Base-by-base conservation (phyloP, 2,113 vertebrate genomes). In the Brachypodius melanocephalos region DNA sequence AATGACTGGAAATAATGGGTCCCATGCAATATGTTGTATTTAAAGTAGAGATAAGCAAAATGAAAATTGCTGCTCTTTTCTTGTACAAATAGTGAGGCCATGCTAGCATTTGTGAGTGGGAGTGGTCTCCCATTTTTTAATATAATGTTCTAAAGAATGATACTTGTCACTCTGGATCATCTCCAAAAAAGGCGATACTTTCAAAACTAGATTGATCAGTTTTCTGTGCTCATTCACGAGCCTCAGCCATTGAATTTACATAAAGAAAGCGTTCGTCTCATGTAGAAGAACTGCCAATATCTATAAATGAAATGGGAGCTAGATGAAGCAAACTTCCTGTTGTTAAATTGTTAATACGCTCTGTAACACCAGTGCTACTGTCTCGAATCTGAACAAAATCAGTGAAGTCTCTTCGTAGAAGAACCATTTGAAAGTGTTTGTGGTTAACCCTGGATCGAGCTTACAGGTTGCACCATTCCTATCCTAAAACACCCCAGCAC, bases 21-120 rank as follows among this genome's bases (percentile, higher is more conserved):
- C 85, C 48, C 28, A 29, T 96, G 72, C 76, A 97, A 95, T 96
- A 96, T 90, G 95, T 88, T 96, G 57, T 93, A 97, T 96, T 96
- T 97, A 95, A 97, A 91, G 54, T 42, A 93, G 59, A 95, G 71
- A 94, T 93, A 95, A 87, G 85, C 66, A 95, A 89, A 80, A 69
- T 74, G 38, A 68, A 97, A 97, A 96, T 78, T 78, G 32, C 61
- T 49, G 71, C 25, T 80, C 66, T 85, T 49, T 89, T 85, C 29
- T 91, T 71, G 38, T 73, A 85, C 31, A 68, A 66, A 55, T 36
- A 85, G 38, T 34, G 52, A 66, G 68, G 76, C 31, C 51, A 51
- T 80, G 22, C 28, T 65, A 63, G 13, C 4, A 14, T 42, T 38
- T 84, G 24, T 84, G 55, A 89, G 25, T 59, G 88, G 59, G 5